Conservation (phyloP, 2,888 invertebrate genomes). For the Artemia sinica region DNA sequence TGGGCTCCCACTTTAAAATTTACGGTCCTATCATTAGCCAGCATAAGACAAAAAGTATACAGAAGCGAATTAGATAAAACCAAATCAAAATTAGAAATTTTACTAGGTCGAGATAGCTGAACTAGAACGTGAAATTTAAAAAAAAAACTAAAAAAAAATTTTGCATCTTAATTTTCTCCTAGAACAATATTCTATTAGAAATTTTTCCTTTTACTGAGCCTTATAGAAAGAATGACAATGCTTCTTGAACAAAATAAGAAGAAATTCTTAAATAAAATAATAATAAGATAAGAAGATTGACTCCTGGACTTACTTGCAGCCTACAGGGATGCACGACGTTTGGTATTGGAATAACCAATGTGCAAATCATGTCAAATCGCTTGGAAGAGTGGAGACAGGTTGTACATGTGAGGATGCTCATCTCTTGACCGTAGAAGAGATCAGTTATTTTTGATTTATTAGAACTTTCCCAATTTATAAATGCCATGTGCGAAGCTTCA, state of each 20-base stretch:
- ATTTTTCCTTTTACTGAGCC: too few relatives aligned
- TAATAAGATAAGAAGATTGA: too few relatives aligned
- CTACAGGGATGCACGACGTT: constrained; percentile 42
- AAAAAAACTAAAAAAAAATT: too few relatives aligned
- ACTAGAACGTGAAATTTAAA: neutral
- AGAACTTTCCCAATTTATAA: constrained; percentile 50
- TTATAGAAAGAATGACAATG: too few relatives aligned
- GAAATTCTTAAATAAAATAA: too few relatives aligned
- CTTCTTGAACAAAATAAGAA: too few relatives aligned
- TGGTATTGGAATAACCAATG: constrained; percentile 61
- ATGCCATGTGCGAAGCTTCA: constrained; percentile 40
- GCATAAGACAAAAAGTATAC: constrained; percentile 16
- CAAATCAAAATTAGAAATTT: constrained; percentile 19
- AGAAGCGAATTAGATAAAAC: constrained; percentile 5
- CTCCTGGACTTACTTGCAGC: constrained; percentile 38
- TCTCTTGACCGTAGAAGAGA: constrained; percentile 69
- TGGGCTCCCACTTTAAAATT: too few relatives aligned
- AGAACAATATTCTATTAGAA: too few relatives aligned
- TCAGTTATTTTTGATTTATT: constrained; percentile 54
- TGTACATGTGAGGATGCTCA: constrained; percentile 58
- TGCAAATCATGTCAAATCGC: constrained; percentile 72
- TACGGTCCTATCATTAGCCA: neutral
- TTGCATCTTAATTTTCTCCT: too few relatives aligned
- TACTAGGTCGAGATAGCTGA: constrained; percentile 15
- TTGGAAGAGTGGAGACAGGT: constrained; percentile 54